Evolutionary conservation across 2,797 vertebrate species (phyloP).

Genomic region (Dromococcyx pavoninus): DNA sequence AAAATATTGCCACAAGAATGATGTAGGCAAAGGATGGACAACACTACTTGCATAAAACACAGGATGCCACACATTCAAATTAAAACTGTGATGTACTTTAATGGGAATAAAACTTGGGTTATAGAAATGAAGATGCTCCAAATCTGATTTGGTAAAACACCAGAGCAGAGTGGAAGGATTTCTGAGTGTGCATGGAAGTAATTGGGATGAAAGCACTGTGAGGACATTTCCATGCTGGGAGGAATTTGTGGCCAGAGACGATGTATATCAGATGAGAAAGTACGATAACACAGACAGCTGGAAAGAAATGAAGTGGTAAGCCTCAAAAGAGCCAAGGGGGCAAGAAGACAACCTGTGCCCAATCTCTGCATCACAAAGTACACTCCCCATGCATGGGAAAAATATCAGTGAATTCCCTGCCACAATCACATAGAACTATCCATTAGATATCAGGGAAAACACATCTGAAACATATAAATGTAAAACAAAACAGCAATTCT

Average conservation of each 20-base stretch:
- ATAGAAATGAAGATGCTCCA: neutral
- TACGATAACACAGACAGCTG: neutral
- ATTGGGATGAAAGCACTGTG: neutral
- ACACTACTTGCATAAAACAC: neutral
- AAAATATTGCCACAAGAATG: neutral
- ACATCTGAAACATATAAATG: neutral
- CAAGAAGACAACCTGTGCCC: neutral
- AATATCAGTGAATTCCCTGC: neutral
- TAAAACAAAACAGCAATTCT: neutral
- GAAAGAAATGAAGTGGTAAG: neutral
- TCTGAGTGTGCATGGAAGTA: neutral
- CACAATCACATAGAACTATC: neutral
- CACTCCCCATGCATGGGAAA: neutral
- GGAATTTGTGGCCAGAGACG: neutral
- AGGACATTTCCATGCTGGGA: neutral
- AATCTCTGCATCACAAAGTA: neutral
- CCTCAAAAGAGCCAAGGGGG: neutral
- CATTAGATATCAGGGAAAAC: neutral
- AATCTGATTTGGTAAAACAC: neutral
- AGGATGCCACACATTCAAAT: neutral
- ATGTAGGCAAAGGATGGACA: neutral
- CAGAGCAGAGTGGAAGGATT: neutral
- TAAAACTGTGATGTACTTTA: neutral
- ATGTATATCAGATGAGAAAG: neutral
- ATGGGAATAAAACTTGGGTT: neutral